Evolutionary conservation across 2,888 invertebrate genomes (phyloP), one percentile per base, ranked within the genome.

Genomic region (Maniola hyperantus): DNA sequence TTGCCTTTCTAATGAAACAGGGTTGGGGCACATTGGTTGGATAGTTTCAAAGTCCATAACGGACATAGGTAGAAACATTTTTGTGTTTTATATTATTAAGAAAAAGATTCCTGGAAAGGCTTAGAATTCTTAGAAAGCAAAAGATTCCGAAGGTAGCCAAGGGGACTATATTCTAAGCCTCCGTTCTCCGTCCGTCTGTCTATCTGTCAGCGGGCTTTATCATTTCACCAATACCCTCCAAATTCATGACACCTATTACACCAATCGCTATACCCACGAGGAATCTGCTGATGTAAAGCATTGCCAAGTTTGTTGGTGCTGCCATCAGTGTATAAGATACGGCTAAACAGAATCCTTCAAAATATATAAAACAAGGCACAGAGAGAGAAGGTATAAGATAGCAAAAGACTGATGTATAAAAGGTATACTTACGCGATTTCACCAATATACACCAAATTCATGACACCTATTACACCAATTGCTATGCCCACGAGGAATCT

Each of bases 141-240:
- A n/a, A n/a, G n/a, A n/a, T n/a, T n/a, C n/a, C n/a, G n/a, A n/a
- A n/a, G n/a, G n/a, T n/a, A n/a, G n/a, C n/a, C n/a, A n/a, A n/a
- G n/a, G n/a, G n/a, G n/a, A n/a, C n/a, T n/a, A n/a, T n/a, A n/a
- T n/a, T n/a, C n/a, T n/a, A n/a, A n/a, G n/a, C n/a, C n/a, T n/a
- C n/a, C n/a, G n/a, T n/a, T n/a, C n/a, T n/a, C n/a, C n/a, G n/a
- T n/a, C n/a, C n/a, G n/a, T n/a, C n/a, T n/a, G n/a, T n/a, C n/a
- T n/a, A n/a, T n/a, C n/a, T n/a, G n/a, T n/a, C n/a, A n/a, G n/a
- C n/a, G n/a, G n/a, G n/a, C n/a, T n/a, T n/a, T n/a, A n/a, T n/a
- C n/a, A 81, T 79, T 69, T 82, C 81, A 1, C 81, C 81, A n/a
- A 82, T 72, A 10, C 81, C 81, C 1, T 81, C 76, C 2, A 79